Evolutionary conservation across 2,797 vertebrate genomes (phyloP), one percentile per base, ranked within the genome.

Genomic region (Coregonus suidteri): DNA sequence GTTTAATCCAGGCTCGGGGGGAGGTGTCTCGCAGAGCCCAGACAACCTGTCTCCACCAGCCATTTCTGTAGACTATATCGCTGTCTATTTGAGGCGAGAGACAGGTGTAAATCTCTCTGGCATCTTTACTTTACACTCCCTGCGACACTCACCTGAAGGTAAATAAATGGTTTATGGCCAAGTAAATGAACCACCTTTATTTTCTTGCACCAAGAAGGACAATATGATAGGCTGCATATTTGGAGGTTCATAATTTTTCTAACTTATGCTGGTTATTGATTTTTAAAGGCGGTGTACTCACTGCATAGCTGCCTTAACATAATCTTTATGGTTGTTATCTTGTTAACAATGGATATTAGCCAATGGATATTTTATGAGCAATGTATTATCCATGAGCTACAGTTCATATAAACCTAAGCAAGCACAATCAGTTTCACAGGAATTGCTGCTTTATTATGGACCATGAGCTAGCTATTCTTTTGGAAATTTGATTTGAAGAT

Each of bases 21-120:
- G n/a, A 84, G 88, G 85, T 82, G 93, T 93, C 91, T 91, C 84
- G 87, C 93, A 91, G 92, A 90, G 95, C 91, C 95, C 96, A 99
- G 98, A 99, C 97, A 96, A 88, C 76, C 90, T 89, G 97, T 97
- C 97, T 98, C 98, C 97, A 96, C 89, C 87, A 94, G 94, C 93
- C 96, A 96, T 96, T 96, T 97, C 96, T 96, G 95, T 93, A 96
- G 96, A 95, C 96, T 94, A 88, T 92, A 91, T 92, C 92, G 90
- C 87, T 91, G 94, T 92, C 90, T 88, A 84, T 92, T 92, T 91
- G 88, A 94, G 92, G 93, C 92, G 90, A 92, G 90, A 85, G 91
- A 95, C 97, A 97, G 96, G 97, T 98, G 97, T 96, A 97, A 97
- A 98, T 98, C 97, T 96, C 94, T 91, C 90, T 85, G 91, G 92